These are phyloP conservation scores for Melierax canorus DNA, from an alignment of 2,113 vertebrate species.

Conservation along the genomic window DNA sequence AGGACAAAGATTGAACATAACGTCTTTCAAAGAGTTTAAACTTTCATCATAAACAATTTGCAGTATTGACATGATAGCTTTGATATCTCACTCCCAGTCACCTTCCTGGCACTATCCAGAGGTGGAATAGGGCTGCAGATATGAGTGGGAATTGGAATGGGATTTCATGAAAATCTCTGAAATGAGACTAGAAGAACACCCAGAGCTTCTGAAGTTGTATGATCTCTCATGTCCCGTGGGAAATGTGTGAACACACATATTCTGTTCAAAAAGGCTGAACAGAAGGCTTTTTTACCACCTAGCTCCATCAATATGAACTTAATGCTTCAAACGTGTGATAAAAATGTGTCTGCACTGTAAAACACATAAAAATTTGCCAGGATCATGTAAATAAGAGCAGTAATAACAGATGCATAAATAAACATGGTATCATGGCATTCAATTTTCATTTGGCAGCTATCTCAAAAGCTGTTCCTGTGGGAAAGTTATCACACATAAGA, in stretches of 20 bases:
- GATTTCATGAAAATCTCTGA: not conserved
- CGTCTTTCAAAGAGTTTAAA: not conserved
- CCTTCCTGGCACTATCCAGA: not conserved
- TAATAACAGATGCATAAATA: conserved; percentile 52
- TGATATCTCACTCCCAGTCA: not conserved
- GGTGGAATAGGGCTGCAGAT: not conserved
- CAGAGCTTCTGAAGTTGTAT: not conserved
- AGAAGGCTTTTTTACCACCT: conserved; percentile 28
- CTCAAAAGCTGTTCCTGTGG: conserved; percentile 30
- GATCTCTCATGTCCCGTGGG: not conserved
- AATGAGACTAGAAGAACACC: not conserved
- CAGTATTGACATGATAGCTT: not conserved
- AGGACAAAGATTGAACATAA: not conserved
- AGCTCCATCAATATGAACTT: not conserved
- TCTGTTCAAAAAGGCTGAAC: not conserved
- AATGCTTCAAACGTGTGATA: not conserved
- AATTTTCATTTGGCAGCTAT: conserved; percentile 40
- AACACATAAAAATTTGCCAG: not conserved
- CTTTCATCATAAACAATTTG: not conserved
- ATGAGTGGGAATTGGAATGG: not conserved
- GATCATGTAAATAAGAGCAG: conserved; percentile 42
- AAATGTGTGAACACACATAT: not conserved
- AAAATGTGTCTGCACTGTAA: conserved; percentile 1
- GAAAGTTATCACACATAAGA: not conserved
- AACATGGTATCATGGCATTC: not conserved